A percentile compares a stretch with the other conserved stretches of the same genome.
Conservation (phyloP, 2,888 invertebrate species). For the Gortyna flavago region DNA sequence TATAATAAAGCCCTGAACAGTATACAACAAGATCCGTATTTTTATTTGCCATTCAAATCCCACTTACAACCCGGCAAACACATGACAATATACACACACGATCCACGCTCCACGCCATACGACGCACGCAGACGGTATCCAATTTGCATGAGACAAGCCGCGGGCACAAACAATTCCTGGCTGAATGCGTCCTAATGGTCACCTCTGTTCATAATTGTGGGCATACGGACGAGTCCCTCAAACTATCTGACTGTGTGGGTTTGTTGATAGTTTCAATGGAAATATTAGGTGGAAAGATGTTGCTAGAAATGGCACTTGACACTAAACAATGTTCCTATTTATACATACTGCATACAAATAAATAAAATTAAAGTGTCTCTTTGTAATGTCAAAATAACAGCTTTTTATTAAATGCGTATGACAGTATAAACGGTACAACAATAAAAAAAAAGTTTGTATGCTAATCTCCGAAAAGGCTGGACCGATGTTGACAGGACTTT, state of each 20-base stretch:
- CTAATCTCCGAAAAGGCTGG: too few species aligned
- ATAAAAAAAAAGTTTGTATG: too few species aligned
- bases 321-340: too few species aligned
- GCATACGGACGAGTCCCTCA: slow-evolving; percentile 48
- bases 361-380: too few species aligned
- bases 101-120: slow-evolving; percentile 10
- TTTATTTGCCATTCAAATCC: slow-evolving; percentile 18
- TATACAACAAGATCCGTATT: slow-evolving; percentile 16
- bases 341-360: too few species aligned
- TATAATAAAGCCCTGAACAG: background rate
- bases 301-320: background rate
- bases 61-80: slow-evolving; percentile 20
- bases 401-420: too few species aligned
- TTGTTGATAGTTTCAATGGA: background rate
- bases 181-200: slow-evolving; percentile 80
- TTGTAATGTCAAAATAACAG: too few species aligned
- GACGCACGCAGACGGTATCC: slow-evolving; percentile 52
- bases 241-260: slow-evolving; percentile 45
- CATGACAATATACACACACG: slow-evolving; percentile 33
- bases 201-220: slow-evolving; percentile 65
- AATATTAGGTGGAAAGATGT: slow-evolving; percentile 2
- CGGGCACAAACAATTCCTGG: slow-evolving; percentile 76
- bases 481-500: too few species aligned
- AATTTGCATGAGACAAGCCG: slow-evolving; percentile 80
- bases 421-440: too few species aligned